A percentile compares a stretch with the other conserved stretches of the same genome.
Conservation (phyloP, 2,888 invertebrate species). For the Agrypnus murinus region DNA sequence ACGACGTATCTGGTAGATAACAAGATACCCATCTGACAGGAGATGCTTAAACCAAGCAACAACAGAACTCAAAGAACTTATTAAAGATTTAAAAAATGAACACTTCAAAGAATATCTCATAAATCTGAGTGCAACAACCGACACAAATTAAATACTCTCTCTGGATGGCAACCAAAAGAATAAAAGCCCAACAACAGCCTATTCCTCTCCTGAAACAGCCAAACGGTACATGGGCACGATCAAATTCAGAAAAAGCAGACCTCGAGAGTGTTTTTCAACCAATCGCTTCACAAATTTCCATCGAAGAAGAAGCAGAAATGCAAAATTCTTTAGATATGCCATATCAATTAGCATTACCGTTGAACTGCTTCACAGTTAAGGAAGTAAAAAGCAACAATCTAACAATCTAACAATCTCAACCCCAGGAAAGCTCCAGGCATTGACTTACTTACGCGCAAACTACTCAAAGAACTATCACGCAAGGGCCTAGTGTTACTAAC, state of each 20-base stretch:
- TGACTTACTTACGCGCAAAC: conserved; percentile 22
- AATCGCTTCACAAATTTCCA: conserved; percentile 9
- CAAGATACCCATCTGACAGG: conserved; percentile 46
- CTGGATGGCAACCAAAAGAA: conserved; percentile 29
- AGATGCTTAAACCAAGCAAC: conserved; percentile 45
- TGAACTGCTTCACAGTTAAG: conserved; percentile 16
- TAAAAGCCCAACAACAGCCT: conserved; percentile 24
- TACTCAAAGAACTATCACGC: too few species aligned
- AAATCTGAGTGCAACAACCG: conserved; percentile 24
- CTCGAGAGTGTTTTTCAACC: conserved; percentile 26
- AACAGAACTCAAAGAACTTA: too few species aligned
- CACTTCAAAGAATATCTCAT: too few species aligned
- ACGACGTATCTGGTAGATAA: conserved; percentile 49
- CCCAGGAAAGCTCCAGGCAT: conserved; percentile 16
- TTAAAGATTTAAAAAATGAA: conserved; percentile 20
- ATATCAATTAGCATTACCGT: conserved; percentile 4
- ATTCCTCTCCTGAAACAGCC: conserved; percentile 18
- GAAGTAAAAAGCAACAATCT: conserved; percentile 11
- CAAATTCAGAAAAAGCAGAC: conserved; percentile 18
- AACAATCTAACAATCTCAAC: not conserved
- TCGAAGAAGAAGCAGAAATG: conserved; percentile 20
- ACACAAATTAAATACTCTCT: too few species aligned
- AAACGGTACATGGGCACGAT: not conserved
- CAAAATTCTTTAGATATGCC: conserved; percentile 16
- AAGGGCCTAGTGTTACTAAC: conserved; percentile 13